These are phyloP conservation scores for Cyanoramphus novaezelandiae DNA, from an alignment of 2,113 vertebrate species.

Conservation along the genomic window DNA sequence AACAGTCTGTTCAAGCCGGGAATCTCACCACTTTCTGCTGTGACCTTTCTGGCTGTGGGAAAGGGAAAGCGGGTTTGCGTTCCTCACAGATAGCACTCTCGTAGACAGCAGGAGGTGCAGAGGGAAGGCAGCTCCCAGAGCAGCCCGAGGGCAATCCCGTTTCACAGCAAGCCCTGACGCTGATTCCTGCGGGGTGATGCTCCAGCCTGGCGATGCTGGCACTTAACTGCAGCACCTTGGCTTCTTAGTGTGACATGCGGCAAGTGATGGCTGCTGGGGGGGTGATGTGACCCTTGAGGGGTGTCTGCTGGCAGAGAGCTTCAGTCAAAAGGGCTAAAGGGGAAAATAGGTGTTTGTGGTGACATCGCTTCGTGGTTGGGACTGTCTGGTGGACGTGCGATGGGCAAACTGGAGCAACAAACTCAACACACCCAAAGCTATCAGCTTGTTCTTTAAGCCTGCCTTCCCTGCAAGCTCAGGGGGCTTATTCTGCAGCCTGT, in stretches of 20 bases:
- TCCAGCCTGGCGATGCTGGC: neutral
- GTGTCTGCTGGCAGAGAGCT: neutral
- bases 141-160: fast-evolving
- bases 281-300: neutral
- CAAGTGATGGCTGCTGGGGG: fast-evolving
- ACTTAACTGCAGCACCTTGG: fast-evolving
- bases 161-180: fast-evolving
- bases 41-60: neutral
- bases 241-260: fast-evolving
- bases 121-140: neutral
- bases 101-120: neutral
- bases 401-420: neutral
- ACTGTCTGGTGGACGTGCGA: fast-evolving
- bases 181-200: neutral
- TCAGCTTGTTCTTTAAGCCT: neutral
- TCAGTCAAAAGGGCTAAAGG: neutral
- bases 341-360: fast-evolving
- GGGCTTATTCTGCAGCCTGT: neutral
- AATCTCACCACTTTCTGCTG: neutral
- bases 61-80: neutral
- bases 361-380: neutral
- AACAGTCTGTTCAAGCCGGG: slow-evolving; percentile 40
- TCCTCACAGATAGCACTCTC: neutral
- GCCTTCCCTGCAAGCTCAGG: neutral
- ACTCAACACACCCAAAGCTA: neutral